Evolutionary conservation across 2,888 invertebrate species (phyloP).

Genomic region (Cynaeus angustus): DNA sequence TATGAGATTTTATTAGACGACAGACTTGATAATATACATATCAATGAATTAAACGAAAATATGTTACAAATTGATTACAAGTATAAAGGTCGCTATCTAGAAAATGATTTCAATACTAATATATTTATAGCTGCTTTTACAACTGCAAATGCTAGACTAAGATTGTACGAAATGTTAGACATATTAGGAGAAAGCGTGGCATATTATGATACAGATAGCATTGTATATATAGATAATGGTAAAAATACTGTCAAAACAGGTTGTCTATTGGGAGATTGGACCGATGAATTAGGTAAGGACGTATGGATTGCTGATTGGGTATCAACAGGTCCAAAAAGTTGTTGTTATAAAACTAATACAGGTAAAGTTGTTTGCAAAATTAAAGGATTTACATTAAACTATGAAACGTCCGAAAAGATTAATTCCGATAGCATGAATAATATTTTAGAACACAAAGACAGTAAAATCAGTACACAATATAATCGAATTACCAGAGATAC

Average conservation of each 20-base stretch:
- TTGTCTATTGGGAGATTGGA: slow-evolving; percentile 19
- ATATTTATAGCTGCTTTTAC: slow-evolving; percentile 5
- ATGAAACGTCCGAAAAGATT: slow-evolving; percentile 17
- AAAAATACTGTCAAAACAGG: slow-evolving; percentile 20
- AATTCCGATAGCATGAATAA: slow-evolving; percentile 6
- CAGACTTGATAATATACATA: slow-evolving; percentile 24
- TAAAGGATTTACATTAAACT: slow-evolving; percentile 21
- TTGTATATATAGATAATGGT: slow-evolving; percentile 21
- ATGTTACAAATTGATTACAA: background rate
- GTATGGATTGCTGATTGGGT: slow-evolving; percentile 12
- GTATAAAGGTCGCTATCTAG: slow-evolving; percentile 3
- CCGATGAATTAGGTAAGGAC: slow-evolving; percentile 26
- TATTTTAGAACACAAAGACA: slow-evolving; percentile 9
- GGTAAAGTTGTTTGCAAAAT: slow-evolving; percentile 16
- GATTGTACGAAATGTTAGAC: slow-evolving; percentile 5
- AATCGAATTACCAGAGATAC: slow-evolving; percentile 15
- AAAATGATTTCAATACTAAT: slow-evolving; percentile 2
- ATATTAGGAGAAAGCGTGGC: slow-evolving; percentile 5
- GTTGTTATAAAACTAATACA: slow-evolving; percentile 17
- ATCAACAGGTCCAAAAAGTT: slow-evolving; percentile 11
- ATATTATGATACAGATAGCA: slow-evolving; percentile 20
- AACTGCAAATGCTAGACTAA: slow-evolving; percentile 4
- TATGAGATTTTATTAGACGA: slow-evolving; percentile 18
- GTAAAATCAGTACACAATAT: slow-evolving; percentile 13
- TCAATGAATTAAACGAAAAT: slow-evolving; percentile 3